phyloP scores from a whole-genome alignment of 2,888 invertebrate genomes.

The Rotaria magnacalcarata region DNA sequence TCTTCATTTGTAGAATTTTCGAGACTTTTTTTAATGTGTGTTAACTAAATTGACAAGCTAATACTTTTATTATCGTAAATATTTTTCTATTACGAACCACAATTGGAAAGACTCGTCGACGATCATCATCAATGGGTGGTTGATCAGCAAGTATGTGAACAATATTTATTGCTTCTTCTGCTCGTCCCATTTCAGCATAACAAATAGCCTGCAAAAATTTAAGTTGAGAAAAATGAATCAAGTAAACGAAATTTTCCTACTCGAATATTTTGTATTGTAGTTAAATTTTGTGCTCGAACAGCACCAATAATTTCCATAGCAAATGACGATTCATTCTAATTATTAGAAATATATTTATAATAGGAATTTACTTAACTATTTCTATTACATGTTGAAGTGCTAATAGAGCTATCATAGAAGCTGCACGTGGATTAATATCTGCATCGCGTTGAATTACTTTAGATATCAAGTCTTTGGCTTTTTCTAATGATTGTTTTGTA shows the following conservation, averaged over 20 bases:
- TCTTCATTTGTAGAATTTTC: background rate
- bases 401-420: background rate
- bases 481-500: background rate
- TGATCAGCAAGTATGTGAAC: constrained; percentile 24
- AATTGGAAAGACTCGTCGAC: background rate
- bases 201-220: background rate
- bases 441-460: background rate
- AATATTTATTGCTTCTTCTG: constrained; percentile 14
- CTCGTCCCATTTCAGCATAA: constrained; percentile 24
- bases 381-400: background rate
- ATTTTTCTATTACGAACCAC: background rate
- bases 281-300: background rate
- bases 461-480: background rate
- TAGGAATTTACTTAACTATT: background rate
- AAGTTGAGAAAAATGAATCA: too few relatives aligned
- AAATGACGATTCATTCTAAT: background rate
- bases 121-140: background rate
- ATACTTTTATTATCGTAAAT: background rate
- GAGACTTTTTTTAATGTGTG: background rate
- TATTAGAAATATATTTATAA: background rate
- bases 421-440: background rate
- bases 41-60: background rate
- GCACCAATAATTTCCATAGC: constrained; percentile 2
- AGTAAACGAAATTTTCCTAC: background rate
- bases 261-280: background rate